Percentiles rank a stretch among this genome's conserved stretches.
Conservation (phyloP, 2,113 vertebrate species). For the Callipepla californica region DNA sequence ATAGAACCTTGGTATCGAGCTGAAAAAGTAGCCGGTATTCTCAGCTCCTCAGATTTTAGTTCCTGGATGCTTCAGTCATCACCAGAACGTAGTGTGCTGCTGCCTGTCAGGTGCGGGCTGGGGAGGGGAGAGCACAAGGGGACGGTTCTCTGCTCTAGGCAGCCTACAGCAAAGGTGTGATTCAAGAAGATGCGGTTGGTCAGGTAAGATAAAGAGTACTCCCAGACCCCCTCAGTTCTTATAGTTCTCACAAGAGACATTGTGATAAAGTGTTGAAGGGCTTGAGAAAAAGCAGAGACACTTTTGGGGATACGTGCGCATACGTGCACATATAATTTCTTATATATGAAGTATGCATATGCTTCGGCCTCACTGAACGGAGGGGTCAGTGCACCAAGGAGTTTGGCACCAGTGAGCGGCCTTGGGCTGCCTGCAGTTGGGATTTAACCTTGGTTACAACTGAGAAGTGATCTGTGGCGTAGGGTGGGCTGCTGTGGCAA, state of each 20-base stretch:
- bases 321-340: background rate
- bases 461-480: background rate
- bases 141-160: background rate
- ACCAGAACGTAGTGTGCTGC: background rate
- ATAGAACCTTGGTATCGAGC: background rate
- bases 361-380: background rate
- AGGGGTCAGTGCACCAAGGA: background rate
- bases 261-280: background rate
- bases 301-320: background rate
- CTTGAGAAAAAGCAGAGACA: background rate
- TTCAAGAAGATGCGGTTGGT: background rate
- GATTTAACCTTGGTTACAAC: background rate
- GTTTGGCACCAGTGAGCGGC: background rate
- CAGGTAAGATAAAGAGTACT: background rate
- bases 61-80: background rate
- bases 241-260: background rate
- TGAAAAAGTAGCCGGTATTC: background rate
- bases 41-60: rapidly evolving
- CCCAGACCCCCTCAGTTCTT: background rate
- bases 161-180: background rate
- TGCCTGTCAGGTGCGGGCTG: background rate
- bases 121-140: background rate
- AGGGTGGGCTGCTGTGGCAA: background rate
- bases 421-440: background rate
- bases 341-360: rapidly evolving